phyloP scores from a whole-genome alignment of 2,113 vertebrate genomes.

The Pelecanoides urinatrix region DNA sequence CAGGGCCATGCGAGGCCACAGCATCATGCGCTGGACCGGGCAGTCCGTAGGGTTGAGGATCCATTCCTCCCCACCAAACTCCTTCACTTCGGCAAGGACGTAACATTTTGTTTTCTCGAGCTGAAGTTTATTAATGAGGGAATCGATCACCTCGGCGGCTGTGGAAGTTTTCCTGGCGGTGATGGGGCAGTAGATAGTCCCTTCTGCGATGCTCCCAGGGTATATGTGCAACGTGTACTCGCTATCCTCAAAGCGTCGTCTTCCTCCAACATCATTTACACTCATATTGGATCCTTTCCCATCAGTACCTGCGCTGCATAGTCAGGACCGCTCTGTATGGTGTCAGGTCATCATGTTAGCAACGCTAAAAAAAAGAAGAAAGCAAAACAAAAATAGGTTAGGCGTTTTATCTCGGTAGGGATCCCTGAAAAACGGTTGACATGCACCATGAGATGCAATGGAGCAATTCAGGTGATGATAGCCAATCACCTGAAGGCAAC shows the following conservation, averaged over 20 bases:
- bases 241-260: conserved; percentile 94
- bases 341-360: conserved; percentile 78
- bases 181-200: conserved; percentile 95
- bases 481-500: not conserved
- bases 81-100: conserved; percentile 95
- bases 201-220: conserved; percentile 90
- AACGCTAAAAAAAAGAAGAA: conserved; percentile 65
- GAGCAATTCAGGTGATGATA: not conserved
- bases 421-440: not conserved
- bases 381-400: not conserved
- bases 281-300: conserved; percentile 94
- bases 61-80: conserved; percentile 98
- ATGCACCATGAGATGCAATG: not conserved
- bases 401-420: not conserved
- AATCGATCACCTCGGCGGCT: conserved; percentile 93
- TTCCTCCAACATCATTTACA: conserved; percentile 92
- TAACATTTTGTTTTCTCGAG: conserved; percentile 94
- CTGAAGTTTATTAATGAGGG: conserved; percentile 86
- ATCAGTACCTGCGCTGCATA: conserved; percentile 82
- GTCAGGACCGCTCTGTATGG: conserved; percentile 60
- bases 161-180: conserved; percentile 91
- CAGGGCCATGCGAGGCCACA: conserved; percentile 94
- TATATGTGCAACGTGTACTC: conserved; percentile 94
- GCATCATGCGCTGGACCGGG: conserved; percentile 97
- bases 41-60: conserved; percentile 97